A percentile compares a stretch with the other conserved stretches of the same genome.
These are phyloP conservation scores for Myrmecophaga tridactyla DNA, from an alignment of 2,113 vertebrate genomes.

Conservation along the genomic window DNA sequence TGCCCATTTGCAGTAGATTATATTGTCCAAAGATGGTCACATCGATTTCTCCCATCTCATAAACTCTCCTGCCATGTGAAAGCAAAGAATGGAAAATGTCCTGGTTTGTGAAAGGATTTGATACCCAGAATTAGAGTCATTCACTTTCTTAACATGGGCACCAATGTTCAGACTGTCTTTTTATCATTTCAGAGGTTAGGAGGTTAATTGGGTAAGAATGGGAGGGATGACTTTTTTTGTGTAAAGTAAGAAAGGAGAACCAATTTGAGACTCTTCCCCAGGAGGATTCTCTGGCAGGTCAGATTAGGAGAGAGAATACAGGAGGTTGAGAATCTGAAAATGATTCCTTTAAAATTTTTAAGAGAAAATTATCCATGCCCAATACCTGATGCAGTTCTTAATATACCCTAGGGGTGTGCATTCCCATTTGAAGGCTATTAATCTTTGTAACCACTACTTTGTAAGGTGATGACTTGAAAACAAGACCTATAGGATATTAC, in stretches of 20 bases:
- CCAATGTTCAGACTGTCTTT: neutral
- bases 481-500: neutral
- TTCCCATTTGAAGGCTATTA: neutral
- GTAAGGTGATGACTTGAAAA: neutral
- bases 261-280: neutral
- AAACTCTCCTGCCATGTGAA: neutral
- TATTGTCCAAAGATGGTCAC: neutral
- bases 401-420: neutral
- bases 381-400: neutral
- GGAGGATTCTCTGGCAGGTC: neutral
- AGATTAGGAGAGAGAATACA: neutral
- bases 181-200: neutral
- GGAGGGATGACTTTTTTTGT: neutral
- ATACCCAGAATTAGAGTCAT: neutral
- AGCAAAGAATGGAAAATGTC: neutral
- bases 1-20: neutral
- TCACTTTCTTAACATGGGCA: neutral
- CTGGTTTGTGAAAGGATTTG: neutral
- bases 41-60: neutral
- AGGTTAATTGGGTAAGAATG: neutral
- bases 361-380: no score
- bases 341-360: neutral
- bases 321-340: neutral
- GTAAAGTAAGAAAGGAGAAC: neutral
- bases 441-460: neutral